A percentile compares a stretch with the other conserved stretches of the same genome.
Evolutionary conservation across 2,113 vertebrate genomes (phyloP).

Genomic region (Tringa solitaria): DNA sequence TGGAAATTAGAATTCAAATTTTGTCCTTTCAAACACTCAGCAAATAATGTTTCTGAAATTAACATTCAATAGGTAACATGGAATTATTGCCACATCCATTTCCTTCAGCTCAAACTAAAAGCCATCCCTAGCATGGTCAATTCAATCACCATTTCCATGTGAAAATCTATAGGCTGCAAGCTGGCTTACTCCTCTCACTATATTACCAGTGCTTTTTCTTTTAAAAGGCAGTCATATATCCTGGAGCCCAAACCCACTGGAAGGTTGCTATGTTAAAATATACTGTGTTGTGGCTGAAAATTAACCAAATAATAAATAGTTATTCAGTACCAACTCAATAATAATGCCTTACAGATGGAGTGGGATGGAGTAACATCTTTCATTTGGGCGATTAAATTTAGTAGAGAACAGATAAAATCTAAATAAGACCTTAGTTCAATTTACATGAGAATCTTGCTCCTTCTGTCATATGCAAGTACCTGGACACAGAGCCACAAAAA

Average conservation of each 20-base stretch:
- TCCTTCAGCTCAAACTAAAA: neutral
- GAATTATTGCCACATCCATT: constrained; percentile 22
- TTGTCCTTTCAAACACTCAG: constrained; percentile 21
- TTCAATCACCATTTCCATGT: neutral
- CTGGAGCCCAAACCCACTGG: neutral
- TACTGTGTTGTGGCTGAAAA: neutral
- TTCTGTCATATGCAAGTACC: neutral
- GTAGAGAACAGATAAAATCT: neutral
- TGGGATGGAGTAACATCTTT: neutral
- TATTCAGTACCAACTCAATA: neutral
- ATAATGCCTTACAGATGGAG: neutral
- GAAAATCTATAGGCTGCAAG: neutral
- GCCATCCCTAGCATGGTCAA: neutral
- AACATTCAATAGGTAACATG: neutral
- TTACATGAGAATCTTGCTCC: neutral
- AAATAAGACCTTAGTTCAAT: neutral
- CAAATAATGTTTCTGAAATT: neutral
- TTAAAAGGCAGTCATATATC: neutral
- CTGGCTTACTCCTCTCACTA: neutral
- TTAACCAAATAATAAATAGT: neutral
- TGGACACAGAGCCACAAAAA: neutral
- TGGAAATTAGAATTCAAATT: constrained; percentile 45
- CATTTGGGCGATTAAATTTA: neutral
- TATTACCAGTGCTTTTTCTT: neutral
- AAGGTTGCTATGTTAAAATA: neutral